Base-by-base conservation (phyloP, 2,888 invertebrate genomes). In the Brachynemurus nebulosus region DNA sequence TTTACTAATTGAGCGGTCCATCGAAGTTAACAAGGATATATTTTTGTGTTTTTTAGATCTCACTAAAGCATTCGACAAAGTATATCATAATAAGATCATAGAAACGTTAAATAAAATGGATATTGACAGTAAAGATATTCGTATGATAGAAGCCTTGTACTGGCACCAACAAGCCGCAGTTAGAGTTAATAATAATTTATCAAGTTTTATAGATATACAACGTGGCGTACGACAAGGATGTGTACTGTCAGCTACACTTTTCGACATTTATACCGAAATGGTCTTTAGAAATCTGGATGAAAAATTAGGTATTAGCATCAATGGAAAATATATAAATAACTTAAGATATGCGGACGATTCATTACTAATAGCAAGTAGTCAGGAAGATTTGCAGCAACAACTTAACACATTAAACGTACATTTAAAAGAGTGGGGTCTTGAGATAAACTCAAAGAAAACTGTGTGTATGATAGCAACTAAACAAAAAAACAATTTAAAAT, bases 21-120 rank as follows among this genome's bases (percentile, higher is more conserved):
- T 37, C 12, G 41, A 46, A 40, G 19, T 47, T 16, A 33, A 43
- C 27, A 30, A 16, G 9, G 40, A 42, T 12, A 21, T 48, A 12
- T 41, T 42, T 17, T 37, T 30, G 17, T 48, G 41, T 18, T 44
- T 40, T n/a, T 39, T 45, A 6, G 40, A 48, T 38, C 37, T 44
- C 19, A 25, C 35, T 17, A 52, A 52, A 23, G 46, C 49, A 16
- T 53, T 53, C 25, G 44, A 51, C 39, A 45, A 30, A 25, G 47
- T 52, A 14, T 19, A 44, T 40, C 50, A 52, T 40, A 27, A 49
- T 12, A 46, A 46, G 40, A 37, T 50, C 42, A 48, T 50, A 11
- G 44, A 50, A 18, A 46, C 50, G 36, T 42, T 53, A 40, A 47
- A 45, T 46, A 35, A 27, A n/a, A 38, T 40, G 16, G 40, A 45